phyloP scores from a whole-genome alignment of 2,888 invertebrate species.

The Catocala sponsa region DNA sequence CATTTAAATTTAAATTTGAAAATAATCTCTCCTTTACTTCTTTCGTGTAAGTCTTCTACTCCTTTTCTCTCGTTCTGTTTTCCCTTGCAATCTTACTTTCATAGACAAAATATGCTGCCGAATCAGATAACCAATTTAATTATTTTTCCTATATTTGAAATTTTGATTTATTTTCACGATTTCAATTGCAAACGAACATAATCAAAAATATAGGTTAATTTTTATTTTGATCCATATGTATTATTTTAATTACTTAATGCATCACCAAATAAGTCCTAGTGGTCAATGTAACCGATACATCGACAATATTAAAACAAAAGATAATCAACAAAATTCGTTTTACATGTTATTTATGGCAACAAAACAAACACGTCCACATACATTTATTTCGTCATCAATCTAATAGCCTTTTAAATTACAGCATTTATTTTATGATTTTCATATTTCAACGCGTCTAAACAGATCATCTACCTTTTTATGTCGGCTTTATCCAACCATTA shows the following conservation, averaged over 20 bases:
- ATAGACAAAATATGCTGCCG: too few species aligned
- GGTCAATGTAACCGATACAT: not conserved
- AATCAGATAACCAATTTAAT: too few species aligned
- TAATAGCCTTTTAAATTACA: conserved; percentile 2
- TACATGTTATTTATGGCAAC: conserved; percentile 2
- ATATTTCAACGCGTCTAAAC: not conserved
- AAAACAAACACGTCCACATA: conserved; percentile 4
- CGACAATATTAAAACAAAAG: conserved; percentile 4
- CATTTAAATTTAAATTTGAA: too few species aligned
- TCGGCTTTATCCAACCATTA: conserved; percentile 43
- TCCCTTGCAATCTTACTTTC: too few species aligned
- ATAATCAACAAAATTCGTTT: not conserved
- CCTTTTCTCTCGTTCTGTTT: too few species aligned
- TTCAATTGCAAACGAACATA: too few species aligned
- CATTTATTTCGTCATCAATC: conserved; percentile 7
- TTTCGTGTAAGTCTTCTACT: too few species aligned
- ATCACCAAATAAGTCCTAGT: not conserved
- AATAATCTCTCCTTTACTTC: too few species aligned
- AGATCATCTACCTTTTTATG: conserved; percentile 41
- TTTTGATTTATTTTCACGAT: too few species aligned
- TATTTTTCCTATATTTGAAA: too few species aligned
- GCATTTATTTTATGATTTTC: conserved; percentile 6
- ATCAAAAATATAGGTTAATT: too few species aligned
- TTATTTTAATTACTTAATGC: not conserved
- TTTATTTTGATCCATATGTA: not conserved